phyloP scores from a whole-genome alignment of 2,888 invertebrate genomes.

The Odontomyia ornata region DNA sequence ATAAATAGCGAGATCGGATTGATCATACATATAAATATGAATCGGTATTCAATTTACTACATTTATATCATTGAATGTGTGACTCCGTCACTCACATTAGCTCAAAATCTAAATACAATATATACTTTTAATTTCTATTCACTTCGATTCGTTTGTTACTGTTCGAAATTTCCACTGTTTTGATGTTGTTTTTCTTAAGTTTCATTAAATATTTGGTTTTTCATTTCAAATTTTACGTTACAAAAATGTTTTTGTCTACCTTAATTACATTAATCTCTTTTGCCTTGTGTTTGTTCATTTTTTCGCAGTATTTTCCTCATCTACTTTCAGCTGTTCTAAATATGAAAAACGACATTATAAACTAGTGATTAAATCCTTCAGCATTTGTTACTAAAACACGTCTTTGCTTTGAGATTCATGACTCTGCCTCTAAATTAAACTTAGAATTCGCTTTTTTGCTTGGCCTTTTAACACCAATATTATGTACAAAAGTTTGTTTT shows the following conservation, averaged over 20 bases:
- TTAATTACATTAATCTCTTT: too few relatives aligned
- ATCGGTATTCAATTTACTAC: not conserved
- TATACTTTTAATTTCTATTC: not conserved
- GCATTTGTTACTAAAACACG: not conserved
- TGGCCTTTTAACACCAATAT: conserved; percentile 41
- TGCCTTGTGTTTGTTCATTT: too few relatives aligned
- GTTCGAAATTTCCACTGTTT: too few relatives aligned
- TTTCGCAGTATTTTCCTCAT: too few relatives aligned
- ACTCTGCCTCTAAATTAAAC: conserved; percentile 46
- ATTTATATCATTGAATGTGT: conserved; percentile 6
- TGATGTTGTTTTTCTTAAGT: too few relatives aligned
- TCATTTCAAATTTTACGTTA: not conserved
- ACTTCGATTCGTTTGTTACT: not conserved
- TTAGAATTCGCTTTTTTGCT: conserved; percentile 48
- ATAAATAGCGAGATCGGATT: not conserved
- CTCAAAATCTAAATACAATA: not conserved
- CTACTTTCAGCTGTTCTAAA: not conserved
- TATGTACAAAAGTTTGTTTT: conserved; percentile 44
- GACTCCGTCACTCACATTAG: not conserved
- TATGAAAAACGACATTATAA: conserved; percentile 18
- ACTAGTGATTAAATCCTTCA: conserved; percentile 12
- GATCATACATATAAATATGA: not conserved
- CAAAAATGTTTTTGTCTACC: not conserved
- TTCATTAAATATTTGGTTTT: too few relatives aligned
- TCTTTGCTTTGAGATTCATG: not conserved